A percentile compares a stretch with the other conserved stretches of the same genome.
Evolutionary conservation across 2,888 invertebrate genomes (phyloP).

Genomic region (Macaria liturata): DNA sequence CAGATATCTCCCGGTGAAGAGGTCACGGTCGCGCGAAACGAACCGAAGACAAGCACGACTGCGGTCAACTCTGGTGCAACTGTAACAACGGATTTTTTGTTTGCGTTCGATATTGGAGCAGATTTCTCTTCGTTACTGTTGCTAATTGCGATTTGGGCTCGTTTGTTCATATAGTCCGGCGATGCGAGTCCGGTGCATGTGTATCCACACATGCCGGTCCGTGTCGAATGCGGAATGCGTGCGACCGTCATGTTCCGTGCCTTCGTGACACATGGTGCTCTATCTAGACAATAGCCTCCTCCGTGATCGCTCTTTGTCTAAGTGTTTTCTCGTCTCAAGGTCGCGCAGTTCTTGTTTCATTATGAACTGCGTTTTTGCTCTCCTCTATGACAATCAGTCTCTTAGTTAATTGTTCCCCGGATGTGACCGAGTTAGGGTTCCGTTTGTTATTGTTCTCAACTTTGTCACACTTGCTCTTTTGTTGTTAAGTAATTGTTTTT

Average conservation of each 20-base stretch:
- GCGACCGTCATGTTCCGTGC: constrained; percentile 57
- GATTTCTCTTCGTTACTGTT: constrained; percentile 68
- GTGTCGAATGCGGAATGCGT: constrained; percentile 74
- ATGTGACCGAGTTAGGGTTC: constrained; percentile 32
- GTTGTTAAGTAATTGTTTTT: constrained; percentile 11
- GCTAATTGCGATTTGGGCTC: constrained; percentile 53
- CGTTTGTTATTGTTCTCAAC: constrained; percentile 26
- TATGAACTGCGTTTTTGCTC: constrained; percentile 41
- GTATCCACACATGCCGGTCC: constrained; percentile 41
- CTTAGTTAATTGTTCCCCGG: constrained; percentile 33
- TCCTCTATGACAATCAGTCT: constrained; percentile 28
- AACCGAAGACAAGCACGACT: constrained; percentile 49
- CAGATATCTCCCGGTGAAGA: constrained; percentile 73
- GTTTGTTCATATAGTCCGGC: constrained; percentile 24
- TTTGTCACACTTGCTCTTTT: constrained; percentile 26
- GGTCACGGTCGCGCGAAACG: constrained; percentile 74
- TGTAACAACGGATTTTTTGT: constrained; percentile 59
- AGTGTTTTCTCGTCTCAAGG: constrained; percentile 66
- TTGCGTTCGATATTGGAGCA: constrained; percentile 57
- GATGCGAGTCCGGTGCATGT: constrained; percentile 3
- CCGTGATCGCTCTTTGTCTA: constrained; percentile 59
- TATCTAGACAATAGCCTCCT: constrained; percentile 45
- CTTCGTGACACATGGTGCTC: constrained; percentile 46
- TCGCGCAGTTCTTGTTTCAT: constrained; percentile 46
- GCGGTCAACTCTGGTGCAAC: constrained; percentile 54